Conservation (phyloP, 2,113 vertebrate genomes). For the Mohoua ochrocephala region DNA sequence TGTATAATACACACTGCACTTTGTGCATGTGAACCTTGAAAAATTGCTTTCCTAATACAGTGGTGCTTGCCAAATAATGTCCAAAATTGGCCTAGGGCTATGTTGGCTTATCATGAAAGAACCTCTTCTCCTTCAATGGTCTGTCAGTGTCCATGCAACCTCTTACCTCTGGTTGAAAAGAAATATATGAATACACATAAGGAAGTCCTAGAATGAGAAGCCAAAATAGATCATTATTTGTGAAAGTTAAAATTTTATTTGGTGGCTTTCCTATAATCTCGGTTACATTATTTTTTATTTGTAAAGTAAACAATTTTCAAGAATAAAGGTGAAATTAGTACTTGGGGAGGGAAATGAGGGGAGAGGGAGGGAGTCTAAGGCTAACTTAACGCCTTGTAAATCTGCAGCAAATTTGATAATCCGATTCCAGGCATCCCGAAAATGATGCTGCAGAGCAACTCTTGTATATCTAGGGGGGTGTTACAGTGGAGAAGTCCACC, state of each 20-base stretch:
- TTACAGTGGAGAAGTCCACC: background rate
- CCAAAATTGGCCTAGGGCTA: background rate
- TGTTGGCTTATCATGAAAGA: background rate
- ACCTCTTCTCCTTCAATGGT: background rate
- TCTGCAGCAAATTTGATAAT: background rate
- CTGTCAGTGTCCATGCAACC: background rate
- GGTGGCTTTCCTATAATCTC: background rate
- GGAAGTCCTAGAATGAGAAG: background rate
- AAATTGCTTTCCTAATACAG: background rate
- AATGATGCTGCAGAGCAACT: background rate
- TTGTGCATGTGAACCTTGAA: conserved; percentile 8
- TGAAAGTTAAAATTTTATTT: background rate
- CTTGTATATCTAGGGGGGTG: background rate
- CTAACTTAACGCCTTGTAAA: background rate
- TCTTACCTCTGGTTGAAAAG: background rate
- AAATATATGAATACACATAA: background rate
- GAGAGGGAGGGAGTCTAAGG: background rate
- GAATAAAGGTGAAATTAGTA: background rate
- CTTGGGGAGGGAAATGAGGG: background rate
- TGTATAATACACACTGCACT: background rate
- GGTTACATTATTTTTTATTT: background rate
- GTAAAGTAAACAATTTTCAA: background rate
- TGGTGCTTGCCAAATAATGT: background rate
- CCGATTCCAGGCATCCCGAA: background rate
- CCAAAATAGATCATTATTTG: background rate